Conservation (phyloP, 2,888 invertebrate species). For the Alsophila aescularia region DNA sequence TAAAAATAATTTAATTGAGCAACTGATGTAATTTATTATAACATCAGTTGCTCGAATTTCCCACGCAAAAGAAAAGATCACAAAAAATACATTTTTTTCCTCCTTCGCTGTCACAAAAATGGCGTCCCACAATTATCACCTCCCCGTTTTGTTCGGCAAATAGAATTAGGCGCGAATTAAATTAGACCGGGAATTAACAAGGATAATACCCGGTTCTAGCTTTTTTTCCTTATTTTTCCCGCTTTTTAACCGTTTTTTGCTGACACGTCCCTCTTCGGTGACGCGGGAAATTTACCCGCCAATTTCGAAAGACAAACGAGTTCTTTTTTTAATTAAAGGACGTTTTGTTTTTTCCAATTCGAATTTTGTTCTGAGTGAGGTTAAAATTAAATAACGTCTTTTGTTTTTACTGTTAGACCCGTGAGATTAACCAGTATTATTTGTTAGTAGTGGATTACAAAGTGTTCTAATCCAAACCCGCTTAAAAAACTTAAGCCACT, state of each 20-base stretch:
- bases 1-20: too few relatives aligned
- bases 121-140: slow-evolving; percentile 79
- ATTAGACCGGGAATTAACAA: slow-evolving; percentile 82
- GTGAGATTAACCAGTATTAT: neutral
- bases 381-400: neutral
- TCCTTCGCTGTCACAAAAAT: slow-evolving; percentile 61
- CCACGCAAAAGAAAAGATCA: slow-evolving; percentile 60
- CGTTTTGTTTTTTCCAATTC: slow-evolving; percentile 5
- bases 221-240: slow-evolving; percentile 73
- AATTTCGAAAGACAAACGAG: slow-evolving; percentile 34
- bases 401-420: neutral
- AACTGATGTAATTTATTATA: too few relatives aligned
- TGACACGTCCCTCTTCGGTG: slow-evolving; percentile 49
- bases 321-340: slow-evolving; percentile 24
- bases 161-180: slow-evolving; percentile 84
- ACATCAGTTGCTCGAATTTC: slow-evolving; percentile 50
- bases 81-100: slow-evolving; percentile 61
- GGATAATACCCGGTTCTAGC: slow-evolving; percentile 77
- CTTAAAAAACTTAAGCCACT: too few relatives aligned
- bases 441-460: too few relatives aligned
- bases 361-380: slow-evolving; percentile 3
- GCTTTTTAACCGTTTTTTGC: slow-evolving; percentile 63
- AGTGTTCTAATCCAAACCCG: too few relatives aligned
- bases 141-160: slow-evolving; percentile 80
- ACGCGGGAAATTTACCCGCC: slow-evolving; percentile 37